Evolutionary conservation across 1,140 invertebrate species (phyloP), one percentile per base, ranked within the genome.

Genomic region (Leptinotarsa lineolata): DNA sequence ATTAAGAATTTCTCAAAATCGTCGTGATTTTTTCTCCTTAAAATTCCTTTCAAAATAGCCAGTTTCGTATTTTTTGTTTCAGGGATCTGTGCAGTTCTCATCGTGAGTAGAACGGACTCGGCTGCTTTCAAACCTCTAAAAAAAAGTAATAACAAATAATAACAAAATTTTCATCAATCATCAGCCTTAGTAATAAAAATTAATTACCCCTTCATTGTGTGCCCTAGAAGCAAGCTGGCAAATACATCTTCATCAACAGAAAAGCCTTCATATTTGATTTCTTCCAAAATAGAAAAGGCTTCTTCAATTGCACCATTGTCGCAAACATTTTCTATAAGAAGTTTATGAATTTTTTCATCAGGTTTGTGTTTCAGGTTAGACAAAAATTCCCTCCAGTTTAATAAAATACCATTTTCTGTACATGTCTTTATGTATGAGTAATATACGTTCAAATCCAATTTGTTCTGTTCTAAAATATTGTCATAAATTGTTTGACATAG

Each of bases 301-400:
- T 89, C 86, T 72, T 88, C 85, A 21, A 90, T 83, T 79, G 90
- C 87, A 45, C 90, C 90, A 11, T 81, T 80, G 85, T 89, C 85
- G 80, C 87, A 89, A 71, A 86, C 80, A 77, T 84, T 82, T 74
- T 81, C 81, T 30, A 89, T 76, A 39, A 89, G 81, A 5, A 87
- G 77, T 74, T 87, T 84, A 83, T 85, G 87, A 46, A 87, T 88
- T 15, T 83, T 80, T 20, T 81, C 78, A 77, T 86, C 85, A 4
- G 87, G 87, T 80, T 85, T 83, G 58, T 63, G 73, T 74, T 78
- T 73, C 72, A 78, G 64, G 22, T 77, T 64, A 12, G 20, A 15
- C 63, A 83, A 72, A 68, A 83, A 81, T 12, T 77, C 63, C 46
- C 78, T 69, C 58, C 69, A 63, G 68, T 79, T 70, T 16, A 84